Percentiles rank a stretch among this genome's conserved stretches.
These are phyloP conservation scores for Synergus japonicus DNA, from an alignment of 2,888 invertebrate genomes.

Conservation along the genomic window DNA sequence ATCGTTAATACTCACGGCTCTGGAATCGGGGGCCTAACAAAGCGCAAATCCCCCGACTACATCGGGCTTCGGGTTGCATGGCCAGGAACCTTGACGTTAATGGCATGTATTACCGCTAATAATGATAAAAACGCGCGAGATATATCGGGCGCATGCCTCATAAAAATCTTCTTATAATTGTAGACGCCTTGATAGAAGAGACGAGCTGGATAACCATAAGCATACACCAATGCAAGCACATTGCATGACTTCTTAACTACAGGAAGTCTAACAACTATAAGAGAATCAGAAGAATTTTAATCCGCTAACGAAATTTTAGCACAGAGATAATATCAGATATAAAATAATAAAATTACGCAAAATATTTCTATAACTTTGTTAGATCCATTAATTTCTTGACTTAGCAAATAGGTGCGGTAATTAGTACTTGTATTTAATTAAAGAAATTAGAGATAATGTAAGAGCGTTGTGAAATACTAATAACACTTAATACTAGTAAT, in stretches of 20 bases:
- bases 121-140: slow-evolving; percentile 63
- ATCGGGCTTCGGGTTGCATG: slow-evolving; percentile 53
- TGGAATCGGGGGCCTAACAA: slow-evolving; percentile 49
- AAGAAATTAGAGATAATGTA: slow-evolving; percentile 7
- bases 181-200: slow-evolving; percentile 52
- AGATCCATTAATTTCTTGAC: background rate
- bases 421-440: slow-evolving; percentile 5
- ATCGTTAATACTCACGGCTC: slow-evolving; percentile 4
- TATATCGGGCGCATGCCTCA: slow-evolving; percentile 53
- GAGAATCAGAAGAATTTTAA: slow-evolving; percentile 24
- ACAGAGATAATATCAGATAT: background rate
- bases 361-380: background rate
- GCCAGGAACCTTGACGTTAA: slow-evolving; percentile 69
- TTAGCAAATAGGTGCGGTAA: slow-evolving; percentile 2
- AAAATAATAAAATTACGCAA: background rate
- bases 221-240: background rate
- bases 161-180: slow-evolving; percentile 63
- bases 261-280: slow-evolving; percentile 1
- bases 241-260: slow-evolving; percentile 32
- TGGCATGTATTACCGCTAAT: slow-evolving; percentile 72
- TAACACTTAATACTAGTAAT: slow-evolving; percentile 8
- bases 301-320: background rate
- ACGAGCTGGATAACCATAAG: slow-evolving; percentile 7
- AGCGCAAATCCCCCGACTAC: slow-evolving; percentile 60
- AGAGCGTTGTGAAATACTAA: slow-evolving; percentile 3